phyloP scores from a whole-genome alignment of 2,888 invertebrate genomes.

The Meiosimyza platycephala region DNA sequence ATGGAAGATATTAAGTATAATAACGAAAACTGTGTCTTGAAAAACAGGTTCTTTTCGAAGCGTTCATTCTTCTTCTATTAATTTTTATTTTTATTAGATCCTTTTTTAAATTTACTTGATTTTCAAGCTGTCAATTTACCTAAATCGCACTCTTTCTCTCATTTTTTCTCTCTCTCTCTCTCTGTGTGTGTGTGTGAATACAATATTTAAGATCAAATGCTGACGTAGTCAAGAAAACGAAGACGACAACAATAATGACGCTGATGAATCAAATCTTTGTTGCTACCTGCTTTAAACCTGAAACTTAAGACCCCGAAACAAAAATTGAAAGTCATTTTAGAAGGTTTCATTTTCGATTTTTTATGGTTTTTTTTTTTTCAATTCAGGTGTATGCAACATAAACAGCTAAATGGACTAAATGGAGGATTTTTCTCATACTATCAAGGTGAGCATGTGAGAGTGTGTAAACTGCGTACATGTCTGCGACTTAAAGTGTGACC shows the following conservation, averaged over 20 bases:
- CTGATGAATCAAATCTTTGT: slow-evolving; percentile 35
- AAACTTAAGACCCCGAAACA: slow-evolving; percentile 21
- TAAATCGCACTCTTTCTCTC: not conserved
- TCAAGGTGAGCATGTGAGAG: not conserved
- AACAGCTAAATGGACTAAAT: not conserved
- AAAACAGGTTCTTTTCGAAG: slow-evolving; percentile 30
- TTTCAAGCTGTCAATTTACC: not conserved
- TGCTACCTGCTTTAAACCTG: slow-evolving; percentile 21
- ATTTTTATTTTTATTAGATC: slow-evolving; percentile 24
- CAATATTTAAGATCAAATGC: not conserved
- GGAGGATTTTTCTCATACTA: no score
- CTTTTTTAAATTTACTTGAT: slow-evolving; percentile 1
- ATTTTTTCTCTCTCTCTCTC: no score
- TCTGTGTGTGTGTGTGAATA: not conserved
- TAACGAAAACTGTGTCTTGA: slow-evolving; percentile 13
- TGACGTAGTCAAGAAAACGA: no score
- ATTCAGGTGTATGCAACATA: slow-evolving; percentile 3
- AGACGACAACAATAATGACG: not conserved
- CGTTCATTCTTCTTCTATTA: not conserved
- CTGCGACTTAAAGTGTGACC: no score
- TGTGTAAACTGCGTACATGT: not conserved
- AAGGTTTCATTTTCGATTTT: slow-evolving; percentile 28
- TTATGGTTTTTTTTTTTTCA: no score
- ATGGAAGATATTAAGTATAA: not conserved
- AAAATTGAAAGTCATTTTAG: slow-evolving; percentile 52